These are phyloP conservation scores for Hystrix brachyura DNA, from an alignment of 2,113 vertebrate genomes.

Conservation along the genomic window DNA sequence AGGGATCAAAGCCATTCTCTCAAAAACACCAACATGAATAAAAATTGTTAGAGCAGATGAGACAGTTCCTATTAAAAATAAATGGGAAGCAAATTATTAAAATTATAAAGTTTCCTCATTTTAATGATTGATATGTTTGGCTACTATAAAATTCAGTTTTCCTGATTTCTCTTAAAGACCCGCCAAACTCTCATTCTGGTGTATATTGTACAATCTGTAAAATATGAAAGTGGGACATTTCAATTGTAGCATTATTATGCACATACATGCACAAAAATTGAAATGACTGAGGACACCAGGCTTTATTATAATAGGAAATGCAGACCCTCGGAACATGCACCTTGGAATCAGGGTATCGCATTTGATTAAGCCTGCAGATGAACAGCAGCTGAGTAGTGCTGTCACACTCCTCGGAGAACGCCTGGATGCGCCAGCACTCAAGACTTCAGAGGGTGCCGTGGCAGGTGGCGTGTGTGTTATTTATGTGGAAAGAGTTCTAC, in stretches of 20 bases:
- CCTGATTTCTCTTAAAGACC: constrained; percentile 5
- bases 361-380: neutral
- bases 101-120: constrained; percentile 40
- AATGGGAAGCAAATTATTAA: neutral
- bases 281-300: neutral
- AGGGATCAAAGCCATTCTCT: neutral
- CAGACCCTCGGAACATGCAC: neutral
- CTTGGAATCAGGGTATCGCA: constrained; percentile 5
- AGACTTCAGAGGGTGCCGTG: neutral
- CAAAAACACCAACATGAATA: constrained; percentile 48
- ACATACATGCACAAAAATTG: neutral
- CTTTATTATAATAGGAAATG: constrained; percentile 35
- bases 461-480: neutral
- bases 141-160: constrained; percentile 27
- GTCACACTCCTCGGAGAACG: neutral
- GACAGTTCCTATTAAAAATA: constrained; percentile 53
- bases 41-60: constrained; percentile 14
- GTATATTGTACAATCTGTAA: neutral
- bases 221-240: neutral
- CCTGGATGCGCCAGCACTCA: neutral
- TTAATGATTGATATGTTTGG: neutral
- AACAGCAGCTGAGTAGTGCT: neutral
- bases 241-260: neutral
- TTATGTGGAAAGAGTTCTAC: neutral
- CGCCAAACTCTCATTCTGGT: neutral